Percentiles rank a stretch among this genome's conserved stretches.
phyloP scores from a whole-genome alignment of 2,888 invertebrate genomes.

The Aelia acuminata region DNA sequence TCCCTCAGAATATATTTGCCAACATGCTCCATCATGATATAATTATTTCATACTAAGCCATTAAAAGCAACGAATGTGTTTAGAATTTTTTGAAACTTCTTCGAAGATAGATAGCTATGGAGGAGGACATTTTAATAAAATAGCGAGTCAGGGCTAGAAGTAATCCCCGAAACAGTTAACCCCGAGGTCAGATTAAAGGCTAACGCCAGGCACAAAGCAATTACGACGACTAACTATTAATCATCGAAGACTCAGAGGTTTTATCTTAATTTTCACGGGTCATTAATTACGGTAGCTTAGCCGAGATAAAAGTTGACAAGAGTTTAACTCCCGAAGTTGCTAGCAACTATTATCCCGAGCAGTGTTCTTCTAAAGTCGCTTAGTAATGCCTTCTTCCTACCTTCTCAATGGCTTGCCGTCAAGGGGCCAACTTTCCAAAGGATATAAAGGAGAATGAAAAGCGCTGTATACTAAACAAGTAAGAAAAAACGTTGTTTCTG shows the following conservation, averaged over 20 bases:
- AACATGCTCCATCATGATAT: no score
- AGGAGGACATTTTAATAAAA: not conserved
- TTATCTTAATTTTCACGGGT: conserved; percentile 58
- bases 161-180: conserved; percentile 12
- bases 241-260: conserved; percentile 14
- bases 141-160: not conserved
- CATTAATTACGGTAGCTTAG: conserved; percentile 48
- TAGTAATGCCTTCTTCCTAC: not conserved
- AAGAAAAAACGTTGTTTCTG: no score
- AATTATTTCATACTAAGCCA: no score
- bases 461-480: not conserved
- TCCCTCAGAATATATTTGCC: no score
- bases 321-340: not conserved
- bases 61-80: no score
- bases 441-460: not conserved
- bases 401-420: not conserved
- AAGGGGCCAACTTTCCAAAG: not conserved
- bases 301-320: conserved; percentile 56
- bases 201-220: conserved; percentile 17
- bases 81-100: not conserved
- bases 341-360: conserved; percentile 18
- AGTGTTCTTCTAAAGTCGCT: not conserved
- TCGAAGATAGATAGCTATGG: not conserved
- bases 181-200: conserved; percentile 29
- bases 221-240: conserved; percentile 31